These are phyloP conservation scores for Podocnemis expansa DNA, from an alignment of 2,113 vertebrate species.

Conservation along the genomic window DNA sequence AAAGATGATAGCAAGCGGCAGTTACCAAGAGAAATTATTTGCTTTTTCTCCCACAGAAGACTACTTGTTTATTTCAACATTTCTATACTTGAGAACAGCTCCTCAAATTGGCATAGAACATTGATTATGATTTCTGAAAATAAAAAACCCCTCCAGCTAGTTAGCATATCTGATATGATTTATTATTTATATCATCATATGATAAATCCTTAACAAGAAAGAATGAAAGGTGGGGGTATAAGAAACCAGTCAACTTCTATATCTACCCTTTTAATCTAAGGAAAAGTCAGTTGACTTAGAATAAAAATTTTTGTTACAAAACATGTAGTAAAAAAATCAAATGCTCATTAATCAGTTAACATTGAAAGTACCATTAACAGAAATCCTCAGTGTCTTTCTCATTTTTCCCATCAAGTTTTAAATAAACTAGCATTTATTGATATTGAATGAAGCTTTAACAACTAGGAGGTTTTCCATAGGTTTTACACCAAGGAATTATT, in stretches of 20 bases:
- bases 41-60: background rate
- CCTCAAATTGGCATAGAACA: background rate
- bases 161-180: background rate
- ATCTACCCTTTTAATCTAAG: background rate
- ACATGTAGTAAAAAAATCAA: slow-evolving; percentile 3
- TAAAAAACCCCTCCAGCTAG: background rate
- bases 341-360: slow-evolving; percentile 1
- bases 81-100: background rate
- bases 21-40: slow-evolving; percentile 36
- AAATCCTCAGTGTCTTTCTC: too few relatives aligned
- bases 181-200: background rate
- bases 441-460: background rate
- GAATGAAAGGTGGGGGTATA: background rate
- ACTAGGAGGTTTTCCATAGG: slow-evolving; percentile 1
- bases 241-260: background rate
- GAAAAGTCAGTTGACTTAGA: background rate
- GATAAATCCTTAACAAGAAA: background rate
- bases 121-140: background rate
- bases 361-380: background rate
- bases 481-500: background rate
- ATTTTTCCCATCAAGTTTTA: background rate
- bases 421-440: background rate
- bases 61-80: background rate
- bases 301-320: background rate
- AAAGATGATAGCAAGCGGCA: background rate